Conservation (phyloP, 2,888 invertebrate genomes). For the Kryphioiulus occultus region DNA sequence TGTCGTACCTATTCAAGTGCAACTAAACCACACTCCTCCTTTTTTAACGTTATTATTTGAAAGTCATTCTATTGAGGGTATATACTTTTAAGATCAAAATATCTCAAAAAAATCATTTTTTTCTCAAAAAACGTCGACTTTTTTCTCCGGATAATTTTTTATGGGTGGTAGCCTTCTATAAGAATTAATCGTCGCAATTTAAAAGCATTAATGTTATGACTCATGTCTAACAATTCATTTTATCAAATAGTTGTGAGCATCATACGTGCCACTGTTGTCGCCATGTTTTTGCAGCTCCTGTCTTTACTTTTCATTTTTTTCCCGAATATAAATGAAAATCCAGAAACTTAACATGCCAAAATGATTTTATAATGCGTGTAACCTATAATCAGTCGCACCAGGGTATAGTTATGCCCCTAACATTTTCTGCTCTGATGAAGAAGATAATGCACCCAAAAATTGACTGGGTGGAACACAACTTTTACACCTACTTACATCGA, state of each 20-base stretch:
- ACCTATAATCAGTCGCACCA: constrained; percentile 50
- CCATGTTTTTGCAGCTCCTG: constrained; percentile 39
- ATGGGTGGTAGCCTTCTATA: background rate
- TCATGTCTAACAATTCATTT: constrained; percentile 46
- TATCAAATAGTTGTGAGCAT: constrained; percentile 43
- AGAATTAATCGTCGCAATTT: constrained; percentile 42
- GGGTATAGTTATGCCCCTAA: constrained; percentile 49
- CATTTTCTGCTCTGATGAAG: constrained; percentile 49
- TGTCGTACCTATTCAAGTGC: constrained; percentile 26
- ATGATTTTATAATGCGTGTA: constrained; percentile 51
- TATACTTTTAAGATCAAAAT: constrained; percentile 36
- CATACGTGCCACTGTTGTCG: constrained; percentile 37
- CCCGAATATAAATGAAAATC: constrained; percentile 28
- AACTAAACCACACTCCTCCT: constrained; percentile 26
- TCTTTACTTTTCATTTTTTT: constrained; percentile 42
- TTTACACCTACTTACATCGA: constrained; percentile 41
- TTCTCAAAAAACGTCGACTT: background rate
- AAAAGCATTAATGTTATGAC: constrained; percentile 32
- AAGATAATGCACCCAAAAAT: constrained; percentile 44
- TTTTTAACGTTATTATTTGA: constrained; percentile 42
- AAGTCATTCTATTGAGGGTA: constrained; percentile 20
- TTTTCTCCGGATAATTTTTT: background rate
- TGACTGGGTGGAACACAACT: constrained; percentile 45
- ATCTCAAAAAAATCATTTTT: constrained; percentile 37
- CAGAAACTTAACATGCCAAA: constrained; percentile 47